phyloP scores from a whole-genome alignment of 2,888 invertebrate genomes.

The Tenodera sinensis region DNA sequence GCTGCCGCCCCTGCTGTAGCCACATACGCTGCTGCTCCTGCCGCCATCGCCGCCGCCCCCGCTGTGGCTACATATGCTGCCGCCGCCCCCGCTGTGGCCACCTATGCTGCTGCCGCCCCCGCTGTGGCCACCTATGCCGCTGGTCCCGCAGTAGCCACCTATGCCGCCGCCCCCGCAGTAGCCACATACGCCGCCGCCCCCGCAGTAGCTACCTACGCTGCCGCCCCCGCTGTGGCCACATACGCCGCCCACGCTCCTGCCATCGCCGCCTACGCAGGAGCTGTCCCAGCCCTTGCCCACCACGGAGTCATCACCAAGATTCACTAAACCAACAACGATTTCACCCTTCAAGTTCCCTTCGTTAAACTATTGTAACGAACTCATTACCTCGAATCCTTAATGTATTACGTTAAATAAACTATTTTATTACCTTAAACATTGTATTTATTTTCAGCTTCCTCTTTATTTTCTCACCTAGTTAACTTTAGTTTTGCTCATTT shows the following conservation, averaged over 20 bases:
- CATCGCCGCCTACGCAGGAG: conserved; percentile 21
- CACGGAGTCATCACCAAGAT: conserved; percentile 37
- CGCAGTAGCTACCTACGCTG: conserved; percentile 1
- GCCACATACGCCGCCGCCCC: conserved; percentile 28
- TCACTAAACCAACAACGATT: not conserved
- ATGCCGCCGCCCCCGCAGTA: conserved; percentile 33
- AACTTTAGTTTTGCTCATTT: too few relatives aligned
- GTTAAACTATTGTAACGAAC: not conserved
- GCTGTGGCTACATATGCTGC: conserved; percentile 36
- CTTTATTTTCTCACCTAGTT: too few relatives aligned
- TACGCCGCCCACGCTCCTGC: conserved; percentile 19
- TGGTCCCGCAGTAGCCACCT: conserved; percentile 37
- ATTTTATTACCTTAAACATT: not conserved
- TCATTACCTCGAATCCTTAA: not conserved
- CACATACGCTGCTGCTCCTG: conserved; percentile 36
- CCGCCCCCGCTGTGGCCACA: not conserved
- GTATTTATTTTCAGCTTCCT: not conserved
- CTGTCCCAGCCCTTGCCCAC: conserved; percentile 33
- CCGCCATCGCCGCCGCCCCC: conserved; percentile 35
- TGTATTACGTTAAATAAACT: not conserved
- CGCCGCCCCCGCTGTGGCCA: conserved; percentile 35
- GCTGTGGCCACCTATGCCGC: conserved; percentile 26
- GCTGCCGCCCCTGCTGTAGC: conserved; percentile 19
- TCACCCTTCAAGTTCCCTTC: not conserved
- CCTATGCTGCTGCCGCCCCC: conserved; percentile 27